These are phyloP conservation scores for Pseudochirops corinnae DNA, from an alignment of 2,797 vertebrate genomes.

Conservation along the genomic window DNA sequence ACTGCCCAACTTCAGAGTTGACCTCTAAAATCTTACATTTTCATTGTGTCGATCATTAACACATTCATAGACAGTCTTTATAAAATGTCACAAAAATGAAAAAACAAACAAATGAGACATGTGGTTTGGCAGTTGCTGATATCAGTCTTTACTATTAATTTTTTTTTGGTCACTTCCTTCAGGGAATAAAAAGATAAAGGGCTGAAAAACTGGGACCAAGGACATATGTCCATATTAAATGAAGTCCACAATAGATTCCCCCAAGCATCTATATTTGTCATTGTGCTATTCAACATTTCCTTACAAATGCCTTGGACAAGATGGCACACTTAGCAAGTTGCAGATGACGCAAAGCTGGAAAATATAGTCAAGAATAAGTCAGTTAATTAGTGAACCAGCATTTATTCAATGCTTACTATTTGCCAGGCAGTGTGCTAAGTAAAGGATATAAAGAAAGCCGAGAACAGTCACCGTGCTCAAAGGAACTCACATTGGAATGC, in stretches of 20 bases:
- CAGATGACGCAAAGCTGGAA: neutral
- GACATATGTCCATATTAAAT: neutral
- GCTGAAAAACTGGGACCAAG: neutral
- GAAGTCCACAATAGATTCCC: neutral
- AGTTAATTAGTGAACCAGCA: neutral
- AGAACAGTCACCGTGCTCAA: neutral
- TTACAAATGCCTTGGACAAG: neutral
- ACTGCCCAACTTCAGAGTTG: neutral
- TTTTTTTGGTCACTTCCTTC: neutral
- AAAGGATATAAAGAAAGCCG: neutral
- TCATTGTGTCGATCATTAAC: neutral
- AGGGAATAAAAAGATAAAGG: neutral
- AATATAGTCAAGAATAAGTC: neutral
- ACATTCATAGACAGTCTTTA: neutral
- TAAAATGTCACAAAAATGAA: neutral
- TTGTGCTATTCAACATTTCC: neutral
- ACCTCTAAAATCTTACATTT: neutral
- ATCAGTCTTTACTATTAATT: neutral
- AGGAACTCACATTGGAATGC: no score
- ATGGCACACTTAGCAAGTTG: neutral
- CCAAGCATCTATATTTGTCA: neutral
- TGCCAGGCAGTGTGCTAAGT: neutral
- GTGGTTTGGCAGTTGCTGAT: neutral
- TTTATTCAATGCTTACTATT: neutral
- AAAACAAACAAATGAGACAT: neutral